Evolutionary conservation across 1,140 invertebrate species (phyloP), one percentile per base, ranked within the genome.

Genomic region (Rhizoglyphus robini): DNA sequence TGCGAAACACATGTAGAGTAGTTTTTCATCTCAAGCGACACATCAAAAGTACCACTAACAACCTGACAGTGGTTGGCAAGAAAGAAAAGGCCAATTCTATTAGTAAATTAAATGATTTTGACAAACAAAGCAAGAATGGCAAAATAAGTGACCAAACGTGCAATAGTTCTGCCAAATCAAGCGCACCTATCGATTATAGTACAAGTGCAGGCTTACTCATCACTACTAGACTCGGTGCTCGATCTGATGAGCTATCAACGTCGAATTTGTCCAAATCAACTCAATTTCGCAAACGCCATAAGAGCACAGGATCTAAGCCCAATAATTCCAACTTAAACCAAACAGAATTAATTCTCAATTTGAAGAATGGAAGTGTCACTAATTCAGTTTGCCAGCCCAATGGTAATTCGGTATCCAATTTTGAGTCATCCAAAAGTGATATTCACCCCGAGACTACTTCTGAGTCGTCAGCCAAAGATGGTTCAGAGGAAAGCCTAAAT

Each of bases 1-100:
- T 96, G 23, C 83, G 91, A 68, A 92, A 95, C 75, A 89, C 93
- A 0, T 87, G 96, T 20, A 77, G 89, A 61, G 92, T 88, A 2
- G 88, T 91, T 1, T 88, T 90, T n/a, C 80, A 90, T 68, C 78
- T 81, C 65, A 66, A 65, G 18, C 66, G 64, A 51, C 27, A 60
- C 36, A 31, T 48, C 25, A 25, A 49, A 11, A 57, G 11, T n/a
- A 23, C 3, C 1, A 64, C n/a, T n/a, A n/a, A n/a, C n/a, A n/a
- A n/a, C 8, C 18, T 41, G 36, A 11, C 36, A 41, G 36, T 41
- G 8, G 18, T 41, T 20, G 38, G 1, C 13, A 61, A 60, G 15
- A 32, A 5, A 13, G 5, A 5, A 29, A 41, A 41, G 18, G 36
- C 36, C 8, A 41, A 41, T 41, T 41, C 36, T 11, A 18, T 41